These are phyloP conservation scores for Dicyrtoma fusca DNA, from an alignment of 2,888 invertebrate species.

Conservation along the genomic window DNA sequence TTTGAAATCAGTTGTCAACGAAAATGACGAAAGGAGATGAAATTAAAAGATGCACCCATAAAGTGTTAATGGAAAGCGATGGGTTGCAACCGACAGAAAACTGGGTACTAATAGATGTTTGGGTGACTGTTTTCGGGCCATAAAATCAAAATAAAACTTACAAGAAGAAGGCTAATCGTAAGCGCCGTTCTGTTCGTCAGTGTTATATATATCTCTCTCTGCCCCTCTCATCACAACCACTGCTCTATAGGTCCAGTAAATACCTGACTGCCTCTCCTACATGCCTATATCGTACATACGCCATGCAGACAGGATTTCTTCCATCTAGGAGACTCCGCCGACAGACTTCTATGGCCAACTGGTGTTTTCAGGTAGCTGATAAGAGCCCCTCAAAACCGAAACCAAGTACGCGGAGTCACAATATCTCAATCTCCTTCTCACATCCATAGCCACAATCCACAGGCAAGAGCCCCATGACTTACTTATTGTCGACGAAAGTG, in stretches of 20 bases:
- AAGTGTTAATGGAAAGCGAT: slow-evolving; percentile 26
- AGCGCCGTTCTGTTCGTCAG: too few species aligned
- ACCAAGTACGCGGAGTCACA: too few species aligned
- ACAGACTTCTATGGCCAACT: neutral
- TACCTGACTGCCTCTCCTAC: too few species aligned
- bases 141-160: slow-evolving; percentile 9
- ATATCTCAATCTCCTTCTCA: too few species aligned
- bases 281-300: too few species aligned
- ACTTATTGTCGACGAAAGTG: slow-evolving; percentile 1
- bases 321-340: too few species aligned
- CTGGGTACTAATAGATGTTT: slow-evolving; percentile 5
- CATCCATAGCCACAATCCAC: too few species aligned
- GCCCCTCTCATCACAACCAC: neutral
- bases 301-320: too few species aligned
- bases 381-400: too few species aligned
- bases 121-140: slow-evolving; percentile 1
- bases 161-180: slow-evolving; percentile 1
- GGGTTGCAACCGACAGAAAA: neutral
- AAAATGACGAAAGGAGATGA: slow-evolving; percentile 5
- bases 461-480: too few species aligned
- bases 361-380: slow-evolving; percentile 1
- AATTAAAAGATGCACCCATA: slow-evolving; percentile 35
- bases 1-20: slow-evolving; percentile 24
- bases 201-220: neutral
- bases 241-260: too few species aligned